phyloP scores from a whole-genome alignment of 1,140 invertebrate species.

The Zaprionus taronus region DNA sequence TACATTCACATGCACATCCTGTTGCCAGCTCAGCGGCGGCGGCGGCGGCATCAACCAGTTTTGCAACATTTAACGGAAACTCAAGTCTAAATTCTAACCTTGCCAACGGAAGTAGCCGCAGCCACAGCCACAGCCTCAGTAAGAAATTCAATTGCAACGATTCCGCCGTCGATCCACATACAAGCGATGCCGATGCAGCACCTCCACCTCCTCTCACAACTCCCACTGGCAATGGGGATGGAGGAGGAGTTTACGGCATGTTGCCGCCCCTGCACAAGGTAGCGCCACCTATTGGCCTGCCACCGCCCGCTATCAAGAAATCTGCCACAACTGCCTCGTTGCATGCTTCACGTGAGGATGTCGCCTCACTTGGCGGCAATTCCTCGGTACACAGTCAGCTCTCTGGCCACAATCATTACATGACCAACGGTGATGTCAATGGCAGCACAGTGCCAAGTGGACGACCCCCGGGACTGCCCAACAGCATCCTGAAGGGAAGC shows the following conservation, averaged over 20 bases:
- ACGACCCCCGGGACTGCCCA: conserved; percentile 47
- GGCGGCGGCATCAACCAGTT: conserved; percentile 63
- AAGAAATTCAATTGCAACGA: conserved; percentile 72
- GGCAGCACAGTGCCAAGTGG: conserved; percentile 19
- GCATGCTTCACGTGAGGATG: conserved; percentile 74
- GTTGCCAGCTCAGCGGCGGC: conserved; percentile 40
- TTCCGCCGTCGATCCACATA: conserved; percentile 13
- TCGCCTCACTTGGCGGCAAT: conserved; percentile 67
- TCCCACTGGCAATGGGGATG: conserved; percentile 29
- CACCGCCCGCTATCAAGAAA: conserved; percentile 67
- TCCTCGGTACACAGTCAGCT: conserved; percentile 69
- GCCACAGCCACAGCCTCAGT: conserved; percentile 15
- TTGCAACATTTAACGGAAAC: conserved; percentile 84
- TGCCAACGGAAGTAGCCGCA: conserved; percentile 73
- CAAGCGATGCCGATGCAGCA: neutral
- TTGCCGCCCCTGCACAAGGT: conserved; percentile 43
- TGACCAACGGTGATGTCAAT: conserved; percentile 48
- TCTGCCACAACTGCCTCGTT: conserved; percentile 3
- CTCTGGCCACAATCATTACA: conserved; percentile 61
- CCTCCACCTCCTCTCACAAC: conserved; percentile 9
- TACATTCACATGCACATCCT: conserved; percentile 65
- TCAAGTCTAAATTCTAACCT: conserved; percentile 83
- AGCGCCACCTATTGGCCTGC: conserved; percentile 53
- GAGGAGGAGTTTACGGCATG: conserved; percentile 49
- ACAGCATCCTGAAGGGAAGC: conserved; percentile 73